Conservation (phyloP, 2,797 vertebrate genomes). For the Amazona finschi region DNA sequence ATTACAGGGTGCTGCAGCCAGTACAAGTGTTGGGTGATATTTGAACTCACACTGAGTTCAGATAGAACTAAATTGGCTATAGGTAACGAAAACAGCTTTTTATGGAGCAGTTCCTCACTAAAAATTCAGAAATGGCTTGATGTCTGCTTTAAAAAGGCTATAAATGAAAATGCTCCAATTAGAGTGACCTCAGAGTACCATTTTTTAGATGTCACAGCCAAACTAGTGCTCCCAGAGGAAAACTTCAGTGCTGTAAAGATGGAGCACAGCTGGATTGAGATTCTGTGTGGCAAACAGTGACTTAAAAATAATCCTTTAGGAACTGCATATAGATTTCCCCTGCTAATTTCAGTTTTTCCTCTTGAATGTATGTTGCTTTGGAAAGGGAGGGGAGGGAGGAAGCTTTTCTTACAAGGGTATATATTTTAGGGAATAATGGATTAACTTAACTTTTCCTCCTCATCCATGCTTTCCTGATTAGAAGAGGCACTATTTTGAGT, state of each 20-base stretch:
- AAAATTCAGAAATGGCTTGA: neutral
- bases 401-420: neutral
- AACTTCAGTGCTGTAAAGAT: neutral
- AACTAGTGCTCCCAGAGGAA: neutral
- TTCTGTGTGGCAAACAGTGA: neutral
- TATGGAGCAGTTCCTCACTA: neutral
- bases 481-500: conserved; percentile 28
- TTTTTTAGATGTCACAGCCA: neutral
- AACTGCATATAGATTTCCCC: neutral
- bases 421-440: neutral
- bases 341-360: neutral
- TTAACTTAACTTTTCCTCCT: neutral
- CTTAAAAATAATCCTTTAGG: neutral
- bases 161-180: neutral
- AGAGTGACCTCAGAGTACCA: neutral
- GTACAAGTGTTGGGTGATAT: neutral
- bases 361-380: neutral
- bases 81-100: neutral
- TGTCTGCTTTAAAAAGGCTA: neutral
- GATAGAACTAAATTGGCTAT: neutral
- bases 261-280: neutral
- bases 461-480: neutral
- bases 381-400: neutral
- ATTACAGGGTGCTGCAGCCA: neutral
- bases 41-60: neutral